These are phyloP conservation scores for Chironomus striatipennis DNA, from an alignment of 1,140 invertebrate genomes.

Conservation along the genomic window DNA sequence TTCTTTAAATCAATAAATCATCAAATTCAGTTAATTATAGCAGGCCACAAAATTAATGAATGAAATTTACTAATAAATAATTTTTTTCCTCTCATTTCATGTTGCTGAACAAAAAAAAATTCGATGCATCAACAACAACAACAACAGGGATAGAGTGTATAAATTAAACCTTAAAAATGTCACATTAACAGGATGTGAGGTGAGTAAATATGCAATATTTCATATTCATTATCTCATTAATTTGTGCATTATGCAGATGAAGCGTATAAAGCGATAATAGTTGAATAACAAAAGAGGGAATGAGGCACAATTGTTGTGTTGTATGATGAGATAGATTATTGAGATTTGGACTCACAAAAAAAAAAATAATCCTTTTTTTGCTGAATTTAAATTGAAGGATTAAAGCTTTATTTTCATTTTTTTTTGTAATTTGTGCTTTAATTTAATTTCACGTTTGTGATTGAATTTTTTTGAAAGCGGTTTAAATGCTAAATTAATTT, in stretches of 20 bases:
- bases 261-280: constrained; percentile 24
- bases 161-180: constrained; percentile 60
- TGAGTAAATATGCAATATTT: constrained; percentile 40
- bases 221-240: constrained; percentile 23
- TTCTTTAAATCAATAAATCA: neutral
- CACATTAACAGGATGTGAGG: constrained; percentile 61
- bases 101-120: too few species aligned
- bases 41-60: constrained; percentile 34
- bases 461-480: too few species aligned
- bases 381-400: too few species aligned
- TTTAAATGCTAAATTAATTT: too few species aligned
- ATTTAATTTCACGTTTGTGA: too few species aligned
- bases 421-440: too few species aligned
- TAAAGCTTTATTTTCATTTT: too few species aligned
- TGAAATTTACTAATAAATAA: constrained; percentile 31
- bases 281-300: neutral
- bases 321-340: too few species aligned
- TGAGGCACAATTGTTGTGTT: too few species aligned
- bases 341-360: too few species aligned
- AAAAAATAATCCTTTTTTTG: too few species aligned
- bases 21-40: neutral
- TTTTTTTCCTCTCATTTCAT: constrained; percentile 30
- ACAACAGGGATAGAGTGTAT: constrained; percentile 57
- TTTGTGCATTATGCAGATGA: constrained; percentile 24
- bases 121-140: too few species aligned